Conservation (phyloP, 2,113 vertebrate species). For the Nycticebus coucang region DNA sequence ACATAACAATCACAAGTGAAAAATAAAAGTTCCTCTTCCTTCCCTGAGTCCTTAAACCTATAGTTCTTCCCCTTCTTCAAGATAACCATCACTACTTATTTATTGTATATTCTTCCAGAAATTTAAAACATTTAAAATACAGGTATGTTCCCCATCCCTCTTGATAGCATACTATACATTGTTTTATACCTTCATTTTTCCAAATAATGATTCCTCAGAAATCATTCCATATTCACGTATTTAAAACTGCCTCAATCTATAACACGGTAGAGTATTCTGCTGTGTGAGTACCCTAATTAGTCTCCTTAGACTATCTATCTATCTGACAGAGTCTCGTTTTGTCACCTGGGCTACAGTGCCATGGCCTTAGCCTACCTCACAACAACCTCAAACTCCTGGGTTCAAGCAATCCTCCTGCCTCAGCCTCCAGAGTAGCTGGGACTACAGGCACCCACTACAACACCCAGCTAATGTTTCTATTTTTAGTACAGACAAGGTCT, state of each 20-base stretch:
- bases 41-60: background rate
- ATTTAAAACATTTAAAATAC: background rate
- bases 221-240: background rate
- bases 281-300: background rate
- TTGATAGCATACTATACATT: background rate
- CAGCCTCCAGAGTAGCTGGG: too few species aligned
- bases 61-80: background rate
- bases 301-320: background rate
- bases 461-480: too few species aligned
- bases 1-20: background rate
- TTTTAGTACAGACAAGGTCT: too few species aligned
- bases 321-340: too few species aligned
- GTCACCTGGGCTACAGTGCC: too few species aligned
- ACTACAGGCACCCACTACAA: too few species aligned
- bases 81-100: background rate
- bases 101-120: background rate
- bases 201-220: background rate
- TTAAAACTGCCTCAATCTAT: background rate
- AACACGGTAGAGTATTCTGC: background rate
- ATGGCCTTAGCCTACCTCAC: too few species aligned
- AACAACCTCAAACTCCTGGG: too few species aligned
- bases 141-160: background rate
- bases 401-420: too few species aligned
- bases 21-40: background rate
- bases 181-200: background rate